Conservation (phyloP, 2,113 vertebrate genomes). For the Aegotheles bennettii region DNA sequence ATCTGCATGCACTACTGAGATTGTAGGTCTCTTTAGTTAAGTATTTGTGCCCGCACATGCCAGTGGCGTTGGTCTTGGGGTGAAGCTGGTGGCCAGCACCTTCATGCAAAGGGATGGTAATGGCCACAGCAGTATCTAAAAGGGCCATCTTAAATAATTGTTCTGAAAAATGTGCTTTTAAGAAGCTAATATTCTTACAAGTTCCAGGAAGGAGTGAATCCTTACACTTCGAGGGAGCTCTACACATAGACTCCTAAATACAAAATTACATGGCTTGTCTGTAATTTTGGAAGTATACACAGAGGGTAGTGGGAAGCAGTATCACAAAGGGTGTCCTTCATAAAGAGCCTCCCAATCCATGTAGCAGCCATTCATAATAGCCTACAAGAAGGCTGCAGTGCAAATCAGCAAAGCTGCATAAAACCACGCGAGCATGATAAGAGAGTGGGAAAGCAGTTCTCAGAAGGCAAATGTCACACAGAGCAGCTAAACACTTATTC, state of each 20-base stretch:
- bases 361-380: background rate
- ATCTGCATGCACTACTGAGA: background rate
- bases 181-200: background rate
- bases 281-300: background rate
- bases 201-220: background rate
- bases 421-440: rapidly evolving
- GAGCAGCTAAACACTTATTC: background rate
- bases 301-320: background rate
- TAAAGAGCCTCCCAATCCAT: background rate
- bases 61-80: background rate
- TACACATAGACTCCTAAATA: background rate
- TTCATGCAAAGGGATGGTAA: background rate
- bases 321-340: background rate
- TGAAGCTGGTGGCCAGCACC: background rate
- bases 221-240: background rate
- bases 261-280: background rate
- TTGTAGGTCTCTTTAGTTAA: background rate
- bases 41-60: rapidly evolving
- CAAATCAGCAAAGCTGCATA: background rate
- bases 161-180: background rate
- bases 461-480: background rate
- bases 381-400: background rate
- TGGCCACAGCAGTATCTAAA: background rate
- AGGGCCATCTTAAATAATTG: background rate
- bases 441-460: background rate